phyloP scores from a whole-genome alignment of 1,140 invertebrate genomes.

The Calephelis virginiensis region DNA sequence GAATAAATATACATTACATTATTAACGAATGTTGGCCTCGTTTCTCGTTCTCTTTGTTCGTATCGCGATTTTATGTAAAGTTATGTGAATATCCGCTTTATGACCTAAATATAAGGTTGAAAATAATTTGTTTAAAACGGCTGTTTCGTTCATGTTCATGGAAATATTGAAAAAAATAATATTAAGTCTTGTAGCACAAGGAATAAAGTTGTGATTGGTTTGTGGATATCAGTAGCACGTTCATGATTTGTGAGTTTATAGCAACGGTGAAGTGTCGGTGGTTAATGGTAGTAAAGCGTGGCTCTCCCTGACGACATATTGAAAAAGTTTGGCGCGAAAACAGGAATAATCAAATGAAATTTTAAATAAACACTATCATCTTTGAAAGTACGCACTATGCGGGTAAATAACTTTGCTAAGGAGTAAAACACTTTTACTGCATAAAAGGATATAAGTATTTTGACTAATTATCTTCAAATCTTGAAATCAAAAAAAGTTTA shows the following conservation, averaged over 20 bases:
- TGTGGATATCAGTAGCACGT: slow-evolving; percentile 47
- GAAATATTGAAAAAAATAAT: slow-evolving; percentile 32
- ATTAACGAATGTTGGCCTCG: slow-evolving; percentile 77
- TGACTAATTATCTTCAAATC: no score
- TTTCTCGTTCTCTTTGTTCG: slow-evolving; percentile 77
- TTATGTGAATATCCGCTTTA: slow-evolving; percentile 64
- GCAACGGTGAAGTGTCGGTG: slow-evolving; percentile 76
- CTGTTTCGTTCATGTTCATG: slow-evolving; percentile 56
- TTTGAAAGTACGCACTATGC: background rate
- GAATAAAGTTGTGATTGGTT: slow-evolving; percentile 40
- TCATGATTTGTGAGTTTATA: slow-evolving; percentile 79
- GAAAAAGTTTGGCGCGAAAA: slow-evolving; percentile 77
- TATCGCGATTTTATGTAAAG: slow-evolving; percentile 58
- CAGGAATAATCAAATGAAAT: slow-evolving; percentile 25
- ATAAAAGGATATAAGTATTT: no score
- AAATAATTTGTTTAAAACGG: slow-evolving; percentile 55
- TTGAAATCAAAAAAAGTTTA: no score
- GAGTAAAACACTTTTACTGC: no score
- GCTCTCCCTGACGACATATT: slow-evolving; percentile 72
- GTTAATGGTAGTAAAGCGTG: slow-evolving; percentile 75
- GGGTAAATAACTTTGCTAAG: background rate
- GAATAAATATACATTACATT: slow-evolving; percentile 78
- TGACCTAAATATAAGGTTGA: slow-evolving; percentile 55
- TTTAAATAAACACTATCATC: slow-evolving; percentile 5
- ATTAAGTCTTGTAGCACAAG: slow-evolving; percentile 40